Evolutionary conservation across 2,113 vertebrate species (phyloP), one percentile per base, ranked within the genome.

Genomic region (Willisornis vidua): DNA sequence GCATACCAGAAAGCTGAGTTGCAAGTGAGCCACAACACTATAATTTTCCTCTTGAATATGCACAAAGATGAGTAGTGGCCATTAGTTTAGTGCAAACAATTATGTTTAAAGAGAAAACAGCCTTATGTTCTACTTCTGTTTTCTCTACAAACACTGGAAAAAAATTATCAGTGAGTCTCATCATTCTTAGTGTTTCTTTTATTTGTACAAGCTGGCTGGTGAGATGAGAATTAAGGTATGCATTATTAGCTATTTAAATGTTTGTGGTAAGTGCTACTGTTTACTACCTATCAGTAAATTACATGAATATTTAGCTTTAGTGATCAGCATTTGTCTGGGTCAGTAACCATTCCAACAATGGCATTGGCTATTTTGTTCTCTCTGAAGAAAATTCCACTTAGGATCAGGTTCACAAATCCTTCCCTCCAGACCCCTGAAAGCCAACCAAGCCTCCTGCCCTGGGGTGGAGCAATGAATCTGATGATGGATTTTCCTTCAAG

Each of bases 241-340:
- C 95, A 90, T 97, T 96, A 92, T 96, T 97, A 93, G 87, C 92
- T 94, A 90, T 96, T 96, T 97, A 95, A 96, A 92, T 97, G 94
- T 96, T 96, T 90, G 93, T 87, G 93, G 85, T 68, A 48, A 58
- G 39, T 93, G 88, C 88, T 96, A 48, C 95, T 91, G 67, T 96
- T 97, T 95, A 91, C 93, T 70, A 58, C 94, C 87, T 90, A 95
- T 96, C 92, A 58, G 97, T 95, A 95, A 90, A 90, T 90, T 94
- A 97, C 93, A 93, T 94, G 54, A 92, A 86, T 91, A 96, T 96
- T 96, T 96, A 94, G 97, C 92, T 90, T 89, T 83, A 83, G 86
- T 95, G 93, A 91, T 96, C 86, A 96, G 61, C 94, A 91, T 97
- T 96, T 66, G 95, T 96, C 90, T 96, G 62, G 92, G 78, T 95